phyloP scores from a whole-genome alignment of 2,797 vertebrate species.

The Amblyopsis hoosieri region DNA sequence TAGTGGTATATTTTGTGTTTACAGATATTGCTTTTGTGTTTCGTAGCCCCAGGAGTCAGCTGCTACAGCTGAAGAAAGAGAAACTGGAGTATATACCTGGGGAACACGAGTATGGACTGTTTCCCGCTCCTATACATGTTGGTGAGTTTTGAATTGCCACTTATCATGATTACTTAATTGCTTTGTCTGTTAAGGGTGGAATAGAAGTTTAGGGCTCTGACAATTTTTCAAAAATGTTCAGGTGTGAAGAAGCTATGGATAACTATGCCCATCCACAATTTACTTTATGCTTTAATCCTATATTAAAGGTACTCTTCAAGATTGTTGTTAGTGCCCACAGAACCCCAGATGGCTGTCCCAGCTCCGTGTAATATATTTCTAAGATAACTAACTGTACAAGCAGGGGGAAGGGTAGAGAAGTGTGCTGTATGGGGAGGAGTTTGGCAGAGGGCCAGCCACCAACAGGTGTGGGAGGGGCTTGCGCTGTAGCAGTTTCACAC shows the following conservation, averaged over 20 bases:
- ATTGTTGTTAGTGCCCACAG: no score
- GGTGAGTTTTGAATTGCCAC: slow-evolving; percentile 80
- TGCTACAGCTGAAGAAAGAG: slow-evolving; percentile 95
- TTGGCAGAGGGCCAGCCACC: no score
- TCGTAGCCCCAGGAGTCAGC: slow-evolving; percentile 89
- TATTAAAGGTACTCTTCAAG: no score
- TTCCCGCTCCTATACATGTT: slow-evolving; percentile 96
- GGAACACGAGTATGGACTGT: slow-evolving; percentile 94
- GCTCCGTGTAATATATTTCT: no score
- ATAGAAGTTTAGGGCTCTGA: background rate
- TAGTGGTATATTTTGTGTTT: background rate
- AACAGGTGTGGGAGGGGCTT: no score
- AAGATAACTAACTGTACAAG: no score
- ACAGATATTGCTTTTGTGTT: background rate
- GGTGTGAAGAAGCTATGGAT: background rate
- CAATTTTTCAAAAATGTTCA: background rate
- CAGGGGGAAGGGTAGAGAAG: no score
- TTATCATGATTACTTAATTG: slow-evolving; percentile 1
- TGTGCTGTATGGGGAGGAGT: no score
- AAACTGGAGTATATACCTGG: slow-evolving; percentile 95
- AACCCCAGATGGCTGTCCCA: no score
- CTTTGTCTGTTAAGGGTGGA: background rate
- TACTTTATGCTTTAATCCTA: background rate
- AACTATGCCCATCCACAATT: background rate
- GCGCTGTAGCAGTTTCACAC: no score